These are phyloP conservation scores for Sphaerodactylus townsendi DNA, from an alignment of 2,113 vertebrate genomes.

Conservation along the genomic window DNA sequence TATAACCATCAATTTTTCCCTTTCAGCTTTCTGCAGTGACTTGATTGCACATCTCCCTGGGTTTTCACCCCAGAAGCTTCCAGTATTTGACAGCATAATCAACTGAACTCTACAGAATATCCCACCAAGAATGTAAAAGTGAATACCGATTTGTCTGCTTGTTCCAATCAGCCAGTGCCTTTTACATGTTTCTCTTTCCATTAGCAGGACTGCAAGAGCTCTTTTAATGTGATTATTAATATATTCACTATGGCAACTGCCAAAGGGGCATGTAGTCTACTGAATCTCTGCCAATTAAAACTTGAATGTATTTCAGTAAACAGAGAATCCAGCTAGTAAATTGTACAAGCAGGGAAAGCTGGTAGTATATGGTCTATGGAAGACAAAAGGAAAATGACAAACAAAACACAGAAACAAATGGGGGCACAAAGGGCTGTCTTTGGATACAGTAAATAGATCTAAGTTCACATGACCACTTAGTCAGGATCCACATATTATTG, in stretches of 20 bases:
- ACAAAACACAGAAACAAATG: neutral
- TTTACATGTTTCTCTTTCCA: neutral
- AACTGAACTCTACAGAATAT: neutral
- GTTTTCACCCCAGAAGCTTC: neutral
- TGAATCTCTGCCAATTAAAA: neutral
- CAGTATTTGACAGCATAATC: slow-evolving; percentile 27
- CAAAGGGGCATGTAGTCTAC: neutral
- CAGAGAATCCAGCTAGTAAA: neutral
- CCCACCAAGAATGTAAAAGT: neutral
- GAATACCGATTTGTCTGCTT: slow-evolving; percentile 3
- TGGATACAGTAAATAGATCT: neutral
- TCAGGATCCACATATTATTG: too few species aligned
- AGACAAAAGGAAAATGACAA: neutral
- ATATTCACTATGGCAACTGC: neutral
- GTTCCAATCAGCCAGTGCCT: neutral
- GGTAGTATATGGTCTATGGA: neutral
- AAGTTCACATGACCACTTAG: neutral
- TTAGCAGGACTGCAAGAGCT: neutral
- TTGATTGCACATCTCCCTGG: slow-evolving; percentile 4
- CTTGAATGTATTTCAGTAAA: neutral
- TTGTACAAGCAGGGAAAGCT: neutral
- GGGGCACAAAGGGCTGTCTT: neutral
- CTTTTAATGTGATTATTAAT: neutral
- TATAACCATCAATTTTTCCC: slow-evolving; percentile 12
- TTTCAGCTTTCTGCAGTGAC: neutral